Evolutionary conservation across 2,113 vertebrate genomes (phyloP).

Genomic region (Saguinus midas): DNA sequence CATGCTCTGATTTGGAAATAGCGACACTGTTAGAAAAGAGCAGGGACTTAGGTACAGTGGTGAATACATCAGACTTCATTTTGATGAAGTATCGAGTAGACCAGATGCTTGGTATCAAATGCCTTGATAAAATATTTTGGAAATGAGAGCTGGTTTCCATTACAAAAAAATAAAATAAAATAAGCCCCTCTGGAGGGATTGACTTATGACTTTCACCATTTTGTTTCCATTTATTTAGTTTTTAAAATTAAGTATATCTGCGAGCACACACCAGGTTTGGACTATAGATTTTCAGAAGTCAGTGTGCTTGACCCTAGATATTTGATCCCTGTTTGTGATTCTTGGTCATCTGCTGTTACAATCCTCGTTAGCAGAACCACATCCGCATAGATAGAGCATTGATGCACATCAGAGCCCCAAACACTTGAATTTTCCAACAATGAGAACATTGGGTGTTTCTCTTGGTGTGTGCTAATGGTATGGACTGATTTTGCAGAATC

Average conservation of each 20-base stretch:
- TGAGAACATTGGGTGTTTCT: constrained; percentile 53
- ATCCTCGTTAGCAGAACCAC: neutral
- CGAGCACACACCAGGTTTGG: neutral
- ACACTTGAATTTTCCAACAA: constrained; percentile 48
- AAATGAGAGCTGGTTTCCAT: constrained; percentile 39
- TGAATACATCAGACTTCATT: neutral
- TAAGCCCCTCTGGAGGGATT: neutral
- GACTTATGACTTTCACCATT: constrained; percentile 20
- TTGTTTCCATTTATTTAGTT: constrained; percentile 62
- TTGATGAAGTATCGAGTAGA: constrained; percentile 1
- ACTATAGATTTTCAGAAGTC: neutral
- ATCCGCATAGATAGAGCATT: neutral
- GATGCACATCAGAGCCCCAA: neutral
- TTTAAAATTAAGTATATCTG: constrained; percentile 46
- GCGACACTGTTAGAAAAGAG: neutral
- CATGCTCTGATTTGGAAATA: constrained; percentile 33
- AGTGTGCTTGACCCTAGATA: neutral
- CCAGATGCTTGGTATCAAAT: constrained; percentile 27
- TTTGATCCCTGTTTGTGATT: neutral
- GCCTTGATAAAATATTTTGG: constrained; percentile 55
- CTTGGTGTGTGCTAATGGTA: constrained; percentile 68
- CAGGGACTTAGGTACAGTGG: neutral
- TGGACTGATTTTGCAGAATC: constrained; percentile 77
- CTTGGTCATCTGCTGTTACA: neutral
- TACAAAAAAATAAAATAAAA: neutral